Evolutionary conservation across 2,113 vertebrate genomes (phyloP), one percentile per base, ranked within the genome.

Genomic region (Nematolebias whitei): DNA sequence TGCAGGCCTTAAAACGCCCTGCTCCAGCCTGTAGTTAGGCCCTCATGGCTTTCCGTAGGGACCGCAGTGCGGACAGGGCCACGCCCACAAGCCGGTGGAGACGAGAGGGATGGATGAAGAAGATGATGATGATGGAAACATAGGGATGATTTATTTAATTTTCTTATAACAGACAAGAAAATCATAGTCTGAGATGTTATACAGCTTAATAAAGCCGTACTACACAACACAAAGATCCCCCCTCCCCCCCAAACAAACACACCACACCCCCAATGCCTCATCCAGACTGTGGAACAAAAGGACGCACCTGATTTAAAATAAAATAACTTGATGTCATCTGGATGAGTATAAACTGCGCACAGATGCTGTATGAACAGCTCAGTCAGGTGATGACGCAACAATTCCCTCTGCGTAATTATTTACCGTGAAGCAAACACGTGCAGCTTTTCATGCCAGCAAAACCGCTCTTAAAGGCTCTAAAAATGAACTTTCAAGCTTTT

Each of bases 61-160:
- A 96, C 96, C 94, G 96, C 96, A 98, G 90, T 98, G 96, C 96
- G 96, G 95, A 91, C 93, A 70, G 91, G 67, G 93, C 95, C 96
- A 96, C 96, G 95, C 96, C 96, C 93, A 95, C 95, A 87, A 85
- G 83, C 93, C 93, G 92, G 90, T 85, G 84, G 63, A 16, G 90
- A 87, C 82, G 81, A 73, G 82, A 85, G 84, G 35, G 59, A 67
- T 80, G 80, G 80, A 80, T 86, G 80, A 69, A 35, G 73, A 65
- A n/a, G 68, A 50, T 47, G 63, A 24, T 50, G 71, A 22, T 19
- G 22, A 66, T 65, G 78, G 58, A 50, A 58, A 54, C 66, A n/a
- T n/a, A n/a, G 2, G 13, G 58, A 73, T 39, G 13, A 19, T 24
- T 15, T 24, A 26, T 68, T 2, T 61, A 29, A 39, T 15, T 16